Evolutionary conservation across 1,140 invertebrate genomes (phyloP).

Genomic region (Euwallacea fornicatus): DNA sequence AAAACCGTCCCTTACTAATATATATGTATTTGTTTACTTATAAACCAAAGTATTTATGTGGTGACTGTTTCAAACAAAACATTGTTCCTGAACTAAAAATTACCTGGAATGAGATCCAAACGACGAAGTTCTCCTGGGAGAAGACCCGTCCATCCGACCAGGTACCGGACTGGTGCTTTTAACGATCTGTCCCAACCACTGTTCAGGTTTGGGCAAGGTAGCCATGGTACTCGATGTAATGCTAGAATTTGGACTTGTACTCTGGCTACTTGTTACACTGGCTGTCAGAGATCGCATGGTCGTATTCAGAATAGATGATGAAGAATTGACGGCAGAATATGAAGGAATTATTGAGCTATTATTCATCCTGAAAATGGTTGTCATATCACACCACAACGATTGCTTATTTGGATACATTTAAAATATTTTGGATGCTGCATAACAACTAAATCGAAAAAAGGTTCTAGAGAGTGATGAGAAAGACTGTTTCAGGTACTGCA

Average conservation of each 20-base stretch:
- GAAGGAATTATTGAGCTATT: constrained; percentile 29
- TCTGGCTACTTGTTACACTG: constrained; percentile 6
- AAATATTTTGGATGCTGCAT: neutral
- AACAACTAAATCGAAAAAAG: no score
- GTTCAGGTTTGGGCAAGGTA: constrained; percentile 71
- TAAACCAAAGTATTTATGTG: neutral
- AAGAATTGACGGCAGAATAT: constrained; percentile 24
- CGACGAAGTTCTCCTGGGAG: constrained; percentile 57
- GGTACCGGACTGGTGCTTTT: constrained; percentile 56
- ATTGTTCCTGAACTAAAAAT: neutral
- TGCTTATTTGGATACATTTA: neutral
- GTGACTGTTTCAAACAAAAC: neutral
- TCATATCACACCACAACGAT: no score
- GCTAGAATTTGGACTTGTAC: constrained; percentile 23
- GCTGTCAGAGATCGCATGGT: constrained; percentile 13
- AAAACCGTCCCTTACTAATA: neutral
- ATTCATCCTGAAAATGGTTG: constrained; percentile 20
- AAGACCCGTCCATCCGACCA: constrained; percentile 50
- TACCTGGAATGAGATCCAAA: constrained; percentile 62
- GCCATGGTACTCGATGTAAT: constrained; percentile 47
- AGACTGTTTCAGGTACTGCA: no score
- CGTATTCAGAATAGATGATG: constrained; percentile 10
- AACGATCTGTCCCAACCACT: constrained; percentile 75
- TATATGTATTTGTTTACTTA: neutral
- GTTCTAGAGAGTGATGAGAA: no score